Base-by-base conservation (phyloP, 2,888 invertebrate genomes). In the Callyntrura guangdongensis region DNA sequence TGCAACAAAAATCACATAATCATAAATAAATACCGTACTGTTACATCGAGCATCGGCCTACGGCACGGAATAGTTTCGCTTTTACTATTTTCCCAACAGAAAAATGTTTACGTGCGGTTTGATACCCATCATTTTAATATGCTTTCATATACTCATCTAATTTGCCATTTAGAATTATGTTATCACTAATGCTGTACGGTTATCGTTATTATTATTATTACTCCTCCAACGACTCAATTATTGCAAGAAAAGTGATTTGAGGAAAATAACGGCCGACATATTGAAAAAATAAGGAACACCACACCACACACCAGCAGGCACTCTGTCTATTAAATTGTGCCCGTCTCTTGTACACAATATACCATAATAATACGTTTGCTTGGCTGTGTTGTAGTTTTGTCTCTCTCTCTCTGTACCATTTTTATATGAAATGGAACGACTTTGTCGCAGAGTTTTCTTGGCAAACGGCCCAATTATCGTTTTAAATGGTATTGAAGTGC, bases 381-480 rank as follows among this genome's bases (percentile, higher is more conserved):
- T 9, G 8, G 11, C 27, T 14, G 27, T 67, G 14, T 9, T 5
- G 8, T 1, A 17, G 45, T 45, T 8, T 67, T n/a, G n/a, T 20
- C 17, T 36, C 45, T 17, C 45, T 72, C 2, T 14, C 67, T 0
- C n/a, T n/a, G n/a, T n/a, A 17, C 17, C 17, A 36, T 49, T 6
- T 22, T 22, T 11, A 0, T 9, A 47, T 72, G n/a, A 25, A 53
- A 25, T 56, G 56, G 56, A 0, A 79, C 25, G 56, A 56, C 36
- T 36, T 36, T 79, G 79, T 56, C 56, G 27, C 17, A 27, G 27
- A 36, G 17, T 79, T 53, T 77, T 45, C 25, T 79, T 86, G 86
- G 86, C 79, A 86, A 86, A 86, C 64, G 64, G 86, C 86, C 86
- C 77, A 86, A 86, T 86, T 77, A 86, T 86, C 77, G 45, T 64